phyloP scores from a whole-genome alignment of 2,797 vertebrate genomes.

The Semotilus atromaculatus region DNA sequence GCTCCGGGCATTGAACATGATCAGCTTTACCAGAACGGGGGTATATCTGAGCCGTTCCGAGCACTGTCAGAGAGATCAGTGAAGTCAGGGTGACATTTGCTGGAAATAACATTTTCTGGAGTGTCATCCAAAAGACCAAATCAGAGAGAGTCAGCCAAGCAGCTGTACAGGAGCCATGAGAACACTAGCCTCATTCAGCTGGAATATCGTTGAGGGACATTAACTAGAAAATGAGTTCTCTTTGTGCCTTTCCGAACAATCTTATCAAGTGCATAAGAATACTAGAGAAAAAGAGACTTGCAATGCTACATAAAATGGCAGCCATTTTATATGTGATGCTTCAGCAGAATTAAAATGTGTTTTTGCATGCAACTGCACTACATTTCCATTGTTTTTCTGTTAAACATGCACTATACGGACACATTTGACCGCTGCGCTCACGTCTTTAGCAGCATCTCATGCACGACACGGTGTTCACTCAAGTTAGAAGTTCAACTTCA shows the following conservation, averaged over 20 bases:
- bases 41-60: conserved; percentile 30
- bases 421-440: not conserved
- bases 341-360: not conserved
- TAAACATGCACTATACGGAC: not conserved
- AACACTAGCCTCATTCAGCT: conserved; percentile 21
- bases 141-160: conserved; percentile 26
- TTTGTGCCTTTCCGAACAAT: conserved; percentile 10
- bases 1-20: conserved; percentile 47
- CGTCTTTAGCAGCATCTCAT: not conserved
- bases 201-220: conserved; percentile 41
- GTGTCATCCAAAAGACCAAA: conserved; percentile 42
- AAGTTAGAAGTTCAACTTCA: not conserved
- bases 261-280: conserved; percentile 16
- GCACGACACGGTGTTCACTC: not conserved
- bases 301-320: not conserved
- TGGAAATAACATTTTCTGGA: conserved; percentile 39
- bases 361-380: not conserved
- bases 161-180: not conserved
- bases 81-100: conserved; percentile 50
- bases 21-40: conserved; percentile 49
- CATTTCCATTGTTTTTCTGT: not conserved
- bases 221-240: conserved; percentile 19
- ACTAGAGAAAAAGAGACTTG: not conserved
- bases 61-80: conserved; percentile 31
- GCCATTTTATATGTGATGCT: not conserved